A percentile compares a stretch with the other conserved stretches of the same genome.
Conservation (phyloP, 2,113 vertebrate genomes). For the Eleginops maclovinus region DNA sequence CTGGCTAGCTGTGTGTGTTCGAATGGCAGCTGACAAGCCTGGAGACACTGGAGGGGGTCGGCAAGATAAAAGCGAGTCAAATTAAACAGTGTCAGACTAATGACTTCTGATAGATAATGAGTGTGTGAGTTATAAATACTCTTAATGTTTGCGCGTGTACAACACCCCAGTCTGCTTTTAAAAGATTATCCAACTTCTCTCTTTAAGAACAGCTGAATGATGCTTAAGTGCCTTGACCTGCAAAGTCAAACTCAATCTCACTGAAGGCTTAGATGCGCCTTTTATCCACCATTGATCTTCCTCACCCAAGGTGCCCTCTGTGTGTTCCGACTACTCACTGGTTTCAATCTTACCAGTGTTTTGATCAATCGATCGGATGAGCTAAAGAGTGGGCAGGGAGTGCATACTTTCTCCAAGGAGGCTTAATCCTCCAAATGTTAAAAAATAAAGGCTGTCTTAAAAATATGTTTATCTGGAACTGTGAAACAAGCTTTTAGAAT, state of each 20-base stretch:
- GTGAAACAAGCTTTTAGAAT: background rate
- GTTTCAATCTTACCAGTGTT: conserved; percentile 29
- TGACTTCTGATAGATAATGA: conserved; percentile 21
- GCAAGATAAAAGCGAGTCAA: conserved; percentile 2
- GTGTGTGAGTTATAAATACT: conserved; percentile 17
- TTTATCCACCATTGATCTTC: conserved; percentile 60
- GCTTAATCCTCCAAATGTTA: background rate
- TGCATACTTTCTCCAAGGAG: background rate
- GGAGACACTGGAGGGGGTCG: background rate
- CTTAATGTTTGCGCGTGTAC: conserved; percentile 5
- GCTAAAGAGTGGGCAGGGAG: background rate
- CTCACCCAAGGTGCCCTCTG: conserved; percentile 59
- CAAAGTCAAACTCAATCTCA: conserved; percentile 31
- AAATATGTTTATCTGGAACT: background rate
- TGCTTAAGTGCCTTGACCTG: conserved; percentile 14
- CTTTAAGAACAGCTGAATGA: conserved; percentile 14
- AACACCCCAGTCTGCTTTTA: conserved; percentile 5
- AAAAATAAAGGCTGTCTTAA: background rate
- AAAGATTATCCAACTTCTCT: conserved; percentile 1
- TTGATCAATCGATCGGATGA: conserved; percentile 24
- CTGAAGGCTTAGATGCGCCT: conserved; percentile 38
- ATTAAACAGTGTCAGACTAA: conserved; percentile 30
- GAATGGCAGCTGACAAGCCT: conserved; percentile 63
- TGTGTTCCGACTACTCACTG: conserved; percentile 23
- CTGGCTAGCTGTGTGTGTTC: conserved; percentile 49